Base-by-base conservation (phyloP, 2,797 vertebrate species). In the Phataginus tricuspis region DNA sequence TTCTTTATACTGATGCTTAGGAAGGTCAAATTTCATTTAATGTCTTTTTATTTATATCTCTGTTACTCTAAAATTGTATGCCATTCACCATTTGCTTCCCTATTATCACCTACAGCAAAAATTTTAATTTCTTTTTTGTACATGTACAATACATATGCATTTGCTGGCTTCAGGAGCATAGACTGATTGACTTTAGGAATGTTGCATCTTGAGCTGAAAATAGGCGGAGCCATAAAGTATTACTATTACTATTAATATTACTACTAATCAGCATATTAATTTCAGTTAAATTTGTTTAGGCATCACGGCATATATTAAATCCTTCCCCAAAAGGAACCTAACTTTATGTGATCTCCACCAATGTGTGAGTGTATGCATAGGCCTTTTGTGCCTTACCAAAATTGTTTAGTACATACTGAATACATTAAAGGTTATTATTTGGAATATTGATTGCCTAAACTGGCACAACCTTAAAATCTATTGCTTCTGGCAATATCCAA, bases 271-370 rank as follows among this genome's bases (percentile, higher is more conserved):
- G 9, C 15, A 79, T 51, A 31, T 74, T 75, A 59, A 59, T 75
- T 90, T 96, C 4, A 63, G 29, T 16, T 90, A 86, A 83, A 86
- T 85, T 85, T 94, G 4, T 82, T 95, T 87, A 79, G 64, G 51
- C 11, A 88, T 45, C 15, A 88, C 2, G 1, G 39, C 11, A 21
- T 90, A 55, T 57, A 74, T 68, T 74, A 57, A 92, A 92, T 68
- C 2, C 1, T 64, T 77, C 25, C 86, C 11, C 29, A 75, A 87
- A 93, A 86, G 8, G 34, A 69, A 57, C 14, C 75, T 84, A 19
- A 80, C 0, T n/a, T 68, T 90, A 53, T 10, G 29, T 49, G 16
- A 66, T 86, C 53, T 87, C 27, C 19, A 88, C 9, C 25, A 68
- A 12, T 77, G 8, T 72, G 42, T 92, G 12, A 23, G 4, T 37